phyloP scores from a whole-genome alignment of 37 sponge, comb jelly and placozoan species.

The Crambe crambe region DNA sequence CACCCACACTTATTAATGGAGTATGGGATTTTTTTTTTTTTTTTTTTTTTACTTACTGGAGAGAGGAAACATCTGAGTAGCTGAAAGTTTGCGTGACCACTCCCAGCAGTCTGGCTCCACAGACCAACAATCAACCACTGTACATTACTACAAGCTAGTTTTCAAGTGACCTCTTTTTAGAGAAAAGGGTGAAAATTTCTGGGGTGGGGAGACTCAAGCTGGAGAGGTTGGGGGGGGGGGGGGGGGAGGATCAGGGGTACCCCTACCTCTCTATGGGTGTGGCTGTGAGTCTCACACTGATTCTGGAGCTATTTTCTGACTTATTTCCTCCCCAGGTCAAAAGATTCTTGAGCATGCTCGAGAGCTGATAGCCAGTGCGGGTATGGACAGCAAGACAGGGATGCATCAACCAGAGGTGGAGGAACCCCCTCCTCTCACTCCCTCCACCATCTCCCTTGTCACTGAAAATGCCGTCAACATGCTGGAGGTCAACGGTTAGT shows the following conservation, averaged over 20 bases:
- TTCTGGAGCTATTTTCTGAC: too few species aligned
- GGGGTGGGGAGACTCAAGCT: too few species aligned
- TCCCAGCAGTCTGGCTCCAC: too few species aligned
- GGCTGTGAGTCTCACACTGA: too few species aligned
- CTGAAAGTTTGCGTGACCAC: not conserved
- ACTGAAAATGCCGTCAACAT: not conserved
- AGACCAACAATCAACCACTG: too few species aligned
- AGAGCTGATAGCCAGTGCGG: conserved; percentile 38
- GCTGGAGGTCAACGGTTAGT: conserved; percentile 22
- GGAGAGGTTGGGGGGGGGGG: not conserved
- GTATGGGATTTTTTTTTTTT: too few species aligned
- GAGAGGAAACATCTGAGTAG: not conserved
- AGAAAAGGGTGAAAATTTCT: too few species aligned
- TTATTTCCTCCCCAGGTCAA: conserved; percentile 28
- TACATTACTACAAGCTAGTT: too few species aligned
- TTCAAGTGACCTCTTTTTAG: too few species aligned
- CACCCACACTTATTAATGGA: too few species aligned
- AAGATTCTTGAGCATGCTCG: conserved; percentile 33
- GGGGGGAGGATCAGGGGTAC: not conserved
- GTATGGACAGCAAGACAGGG: conserved; percentile 39
- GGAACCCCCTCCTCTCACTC: conserved; percentile 55
- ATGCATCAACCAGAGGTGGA: conserved; percentile 61
- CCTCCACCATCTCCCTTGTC: not conserved
- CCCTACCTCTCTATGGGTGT: too few species aligned
- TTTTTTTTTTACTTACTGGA: too few species aligned